A percentile compares a stretch with the other conserved stretches of the same genome.
These are phyloP conservation scores for Leuciscus idus DNA, from an alignment of 2,113 vertebrate genomes.

Conservation along the genomic window DNA sequence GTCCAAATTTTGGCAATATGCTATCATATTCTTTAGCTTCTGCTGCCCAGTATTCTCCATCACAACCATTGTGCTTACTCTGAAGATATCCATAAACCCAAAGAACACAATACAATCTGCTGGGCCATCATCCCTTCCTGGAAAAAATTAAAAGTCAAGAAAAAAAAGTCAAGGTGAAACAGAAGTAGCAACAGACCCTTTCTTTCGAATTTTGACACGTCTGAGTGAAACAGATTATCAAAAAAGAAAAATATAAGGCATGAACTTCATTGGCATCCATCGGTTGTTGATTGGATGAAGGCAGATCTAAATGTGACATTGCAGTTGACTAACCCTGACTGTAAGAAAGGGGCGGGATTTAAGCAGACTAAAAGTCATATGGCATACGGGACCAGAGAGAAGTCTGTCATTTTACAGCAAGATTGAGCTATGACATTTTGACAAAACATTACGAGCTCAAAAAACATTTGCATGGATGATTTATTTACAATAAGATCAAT, in stretches of 20 bases:
- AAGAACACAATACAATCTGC: conserved; percentile 95
- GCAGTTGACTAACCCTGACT: too few relatives aligned
- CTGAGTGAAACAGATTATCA: not conserved
- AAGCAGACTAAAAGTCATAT: not conserved
- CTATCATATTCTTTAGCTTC: conserved; percentile 93
- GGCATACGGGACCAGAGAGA: not conserved
- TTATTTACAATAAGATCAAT: not conserved
- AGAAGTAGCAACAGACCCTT: not conserved
- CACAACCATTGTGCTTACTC: conserved; percentile 95
- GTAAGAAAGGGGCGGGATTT: not conserved
- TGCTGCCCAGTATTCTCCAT: conserved; percentile 97
- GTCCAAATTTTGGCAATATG: conserved; percentile 86
- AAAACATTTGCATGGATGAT: not conserved
- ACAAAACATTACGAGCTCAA: not conserved
- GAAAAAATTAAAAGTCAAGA: conserved; percentile 11
- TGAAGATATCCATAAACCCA: conserved; percentile 92
- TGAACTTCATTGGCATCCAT: not conserved
- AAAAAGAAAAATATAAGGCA: not conserved
- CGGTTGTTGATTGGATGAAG: not conserved
- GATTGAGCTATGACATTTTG: not conserved
- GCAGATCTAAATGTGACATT: not conserved
- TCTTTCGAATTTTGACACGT: too few relatives aligned
- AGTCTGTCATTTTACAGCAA: not conserved
- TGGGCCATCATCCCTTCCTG: conserved; percentile 88
- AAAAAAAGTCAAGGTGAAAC: not conserved